Percentiles rank a stretch among this genome's conserved stretches.
Evolutionary conservation across 2,888 invertebrate genomes (phyloP).

Genomic region (Coenonympha arcania): DNA sequence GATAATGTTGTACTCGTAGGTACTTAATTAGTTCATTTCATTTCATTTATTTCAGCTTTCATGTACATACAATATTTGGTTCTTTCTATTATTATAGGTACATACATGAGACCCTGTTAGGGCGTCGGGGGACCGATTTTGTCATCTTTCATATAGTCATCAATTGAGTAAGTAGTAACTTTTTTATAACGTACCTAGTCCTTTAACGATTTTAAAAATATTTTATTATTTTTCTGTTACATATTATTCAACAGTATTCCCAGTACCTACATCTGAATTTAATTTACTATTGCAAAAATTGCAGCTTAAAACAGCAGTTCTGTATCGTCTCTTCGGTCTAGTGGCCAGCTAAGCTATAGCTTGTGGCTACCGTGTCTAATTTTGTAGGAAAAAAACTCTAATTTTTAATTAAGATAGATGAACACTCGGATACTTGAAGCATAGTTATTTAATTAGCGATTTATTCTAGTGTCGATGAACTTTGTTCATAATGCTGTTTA

Average conservation of each 20-base stretch:
- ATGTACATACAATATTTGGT: too few relatives aligned
- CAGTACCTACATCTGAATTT: not conserved
- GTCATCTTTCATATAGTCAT: too few relatives aligned
- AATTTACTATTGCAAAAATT: conserved; percentile 6
- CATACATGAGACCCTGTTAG: too few relatives aligned
- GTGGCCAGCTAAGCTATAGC: conserved; percentile 7
- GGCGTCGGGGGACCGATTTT: too few relatives aligned
- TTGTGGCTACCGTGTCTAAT: conserved; percentile 12
- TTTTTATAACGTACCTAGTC: too few relatives aligned
- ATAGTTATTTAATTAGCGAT: not conserved
- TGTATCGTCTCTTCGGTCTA: conserved; percentile 15
- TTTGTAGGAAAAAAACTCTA: not conserved
- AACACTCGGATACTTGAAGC: conserved; percentile 1
- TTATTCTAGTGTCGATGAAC: not conserved
- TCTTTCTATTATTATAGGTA: too few relatives aligned
- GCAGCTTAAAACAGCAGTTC: not conserved
- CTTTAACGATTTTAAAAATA: too few relatives aligned
- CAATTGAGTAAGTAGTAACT: too few relatives aligned
- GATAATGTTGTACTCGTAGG: too few relatives aligned
- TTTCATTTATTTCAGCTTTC: too few relatives aligned
- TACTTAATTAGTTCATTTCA: too few relatives aligned
- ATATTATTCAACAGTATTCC: not conserved
- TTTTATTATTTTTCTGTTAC: too few relatives aligned
- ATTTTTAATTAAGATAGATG: conserved; percentile 2
- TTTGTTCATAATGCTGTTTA: not conserved